Base-by-base conservation (phyloP, 2,888 invertebrate species). In the Pristionchus exspectatus region DNA sequence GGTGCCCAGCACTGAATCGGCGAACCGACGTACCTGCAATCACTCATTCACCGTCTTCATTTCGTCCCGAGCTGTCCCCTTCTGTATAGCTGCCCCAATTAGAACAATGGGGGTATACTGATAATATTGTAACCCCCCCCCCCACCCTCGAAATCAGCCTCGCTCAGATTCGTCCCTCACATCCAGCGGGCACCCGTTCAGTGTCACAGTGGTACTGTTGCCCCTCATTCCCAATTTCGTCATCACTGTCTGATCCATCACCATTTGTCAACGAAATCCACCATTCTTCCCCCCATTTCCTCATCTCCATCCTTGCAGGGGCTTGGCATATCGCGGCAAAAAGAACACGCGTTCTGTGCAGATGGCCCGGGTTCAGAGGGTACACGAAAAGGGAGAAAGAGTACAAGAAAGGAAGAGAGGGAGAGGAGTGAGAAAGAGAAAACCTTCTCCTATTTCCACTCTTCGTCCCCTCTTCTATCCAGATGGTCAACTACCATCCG, bases 1-100 rank as follows among this genome's bases (percentile, higher is more conserved):
- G 93, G 93, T 90, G 92, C 92, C 93, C 92, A 93, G 89, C 93
- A 93, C 90, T 93, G 93, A 66, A 93, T 93, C 3, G 94, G 93
- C 27, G 93, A 90, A 54, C 94, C 94, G 74, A 94, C 94, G 91
- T 94, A 94, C 88, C 93, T 94, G 91, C 38, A 54, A 85, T 24
- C 38, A 38, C 2, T 27, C 18, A 69, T n/a, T 14, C 2, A 30
- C 21, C 59, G 24, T 18, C 59, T 21, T 24, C 3, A 0, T 0
- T 21, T 56, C 18, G 7, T 56, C 7, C 12, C 12, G 56, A 18
- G 59, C 59, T 0, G 18, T 18, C 59, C 59, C 59, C 16, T 59
- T 21, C 18, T 59, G 24, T 24, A 12, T 50, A 50, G 44, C 44
- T 10, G 44, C 44, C 44, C 44, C 44, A 7, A 38, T 38, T 38